Evolutionary conservation across 2,888 invertebrate species (phyloP).

Genomic region (Parnassius glacialis): DNA sequence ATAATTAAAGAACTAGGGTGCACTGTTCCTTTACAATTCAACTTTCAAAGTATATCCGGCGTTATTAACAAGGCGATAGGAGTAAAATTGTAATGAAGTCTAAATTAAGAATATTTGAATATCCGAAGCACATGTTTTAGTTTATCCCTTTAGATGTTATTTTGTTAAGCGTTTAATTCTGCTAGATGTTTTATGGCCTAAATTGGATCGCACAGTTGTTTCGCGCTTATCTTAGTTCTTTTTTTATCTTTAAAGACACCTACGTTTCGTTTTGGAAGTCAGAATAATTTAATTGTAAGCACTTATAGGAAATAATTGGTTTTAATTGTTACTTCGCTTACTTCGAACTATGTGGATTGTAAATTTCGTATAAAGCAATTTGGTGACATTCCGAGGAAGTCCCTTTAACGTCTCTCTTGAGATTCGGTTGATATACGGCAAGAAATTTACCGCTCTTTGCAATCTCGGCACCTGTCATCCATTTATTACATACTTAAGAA

Average conservation of each 20-base stretch:
- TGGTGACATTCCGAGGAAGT: conserved; percentile 9
- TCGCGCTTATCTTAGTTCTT: background rate
- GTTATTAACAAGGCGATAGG: conserved; percentile 31
- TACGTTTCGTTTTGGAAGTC: background rate
- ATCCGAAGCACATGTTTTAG: conserved; percentile 40
- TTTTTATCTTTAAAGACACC: background rate
- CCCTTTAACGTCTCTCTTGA: conserved; percentile 14
- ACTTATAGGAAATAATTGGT: background rate
- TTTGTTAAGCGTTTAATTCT: conserved; percentile 53
- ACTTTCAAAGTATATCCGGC: conserved; percentile 17
- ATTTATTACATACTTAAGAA: conserved; percentile 19
- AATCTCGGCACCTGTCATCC: conserved; percentile 22
- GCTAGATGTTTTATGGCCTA: conserved; percentile 41
- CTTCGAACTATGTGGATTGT: background rate
- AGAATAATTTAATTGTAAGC: background rate
- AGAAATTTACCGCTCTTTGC: conserved; percentile 12
- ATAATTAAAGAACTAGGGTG: conserved; percentile 31
- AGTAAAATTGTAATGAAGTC: conserved; percentile 37
- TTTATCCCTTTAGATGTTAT: conserved; percentile 48
- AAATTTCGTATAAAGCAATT: conserved; percentile 15
- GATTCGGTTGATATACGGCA: conserved; percentile 2
- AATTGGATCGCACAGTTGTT: conserved; percentile 31
- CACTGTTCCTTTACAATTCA: conserved; percentile 17
- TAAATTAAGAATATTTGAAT: conserved; percentile 31
- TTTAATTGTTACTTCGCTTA: background rate